A percentile compares a stretch with the other conserved stretches of the same genome.
These are phyloP conservation scores for Psylliodes chrysocephalus DNA, from an alignment of 2,888 invertebrate species.

Conservation along the genomic window DNA sequence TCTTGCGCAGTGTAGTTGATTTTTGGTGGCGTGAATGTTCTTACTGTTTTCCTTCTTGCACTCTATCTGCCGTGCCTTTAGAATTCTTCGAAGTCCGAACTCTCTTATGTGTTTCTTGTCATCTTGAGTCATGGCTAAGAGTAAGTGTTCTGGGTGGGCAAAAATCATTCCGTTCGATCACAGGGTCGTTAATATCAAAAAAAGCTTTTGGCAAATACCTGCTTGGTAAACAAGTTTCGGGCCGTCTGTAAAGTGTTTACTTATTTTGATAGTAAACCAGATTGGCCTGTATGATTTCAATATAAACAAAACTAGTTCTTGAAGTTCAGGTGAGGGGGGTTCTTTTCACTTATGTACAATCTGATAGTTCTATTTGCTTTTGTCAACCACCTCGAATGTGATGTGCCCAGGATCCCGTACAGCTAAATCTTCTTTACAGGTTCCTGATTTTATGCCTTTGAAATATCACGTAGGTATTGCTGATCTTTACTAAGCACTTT, in stretches of 20 bases:
- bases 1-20: background rate
- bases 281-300: background rate
- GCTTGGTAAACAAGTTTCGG: background rate
- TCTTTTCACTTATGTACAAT: background rate
- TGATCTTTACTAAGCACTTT: too few relatives aligned
- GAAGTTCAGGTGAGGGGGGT: background rate
- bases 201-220: constrained; percentile 2
- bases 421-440: too few relatives aligned
- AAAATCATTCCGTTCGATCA: background rate
- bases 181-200: background rate
- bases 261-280: background rate
- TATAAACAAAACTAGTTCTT: background rate
- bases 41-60: background rate
- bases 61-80: constrained; percentile 1
- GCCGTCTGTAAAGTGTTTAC: background rate
- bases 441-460: too few relatives aligned
- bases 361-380: background rate
- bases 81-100: background rate
- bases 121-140: constrained; percentile 4
- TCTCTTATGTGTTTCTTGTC: constrained; percentile 3
- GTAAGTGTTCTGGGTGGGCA: background rate
- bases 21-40: constrained; percentile 6
- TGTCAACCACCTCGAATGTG: background rate
- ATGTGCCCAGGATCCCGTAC: too few relatives aligned
- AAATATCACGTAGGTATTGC: too few relatives aligned